These are phyloP conservation scores for Standfussiana lucernea DNA, from an alignment of 2,888 invertebrate species.

Conservation along the genomic window DNA sequence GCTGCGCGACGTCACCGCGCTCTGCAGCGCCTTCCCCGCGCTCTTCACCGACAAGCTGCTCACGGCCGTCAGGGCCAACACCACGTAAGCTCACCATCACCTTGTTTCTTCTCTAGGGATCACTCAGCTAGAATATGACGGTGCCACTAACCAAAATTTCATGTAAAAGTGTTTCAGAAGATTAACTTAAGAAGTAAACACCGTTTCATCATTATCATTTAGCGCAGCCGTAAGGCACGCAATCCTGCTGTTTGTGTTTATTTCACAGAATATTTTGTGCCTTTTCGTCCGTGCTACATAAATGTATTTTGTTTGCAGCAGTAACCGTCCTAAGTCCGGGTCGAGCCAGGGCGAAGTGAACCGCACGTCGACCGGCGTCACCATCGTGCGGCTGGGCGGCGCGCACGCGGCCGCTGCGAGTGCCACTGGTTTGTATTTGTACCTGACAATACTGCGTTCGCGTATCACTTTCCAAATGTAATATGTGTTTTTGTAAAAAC, in stretches of 20 bases:
- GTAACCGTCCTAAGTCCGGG: slow-evolving; percentile 81
- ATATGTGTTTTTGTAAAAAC: not conserved
- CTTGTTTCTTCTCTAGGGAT: not conserved
- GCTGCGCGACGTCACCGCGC: slow-evolving; percentile 94
- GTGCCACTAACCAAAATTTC: not conserved
- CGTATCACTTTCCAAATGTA: not conserved
- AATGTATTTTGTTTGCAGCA: slow-evolving; percentile 47
- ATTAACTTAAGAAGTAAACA: not conserved
- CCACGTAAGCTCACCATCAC: slow-evolving; percentile 77
- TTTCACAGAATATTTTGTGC: not conserved
- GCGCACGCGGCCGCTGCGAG: slow-evolving; percentile 53
- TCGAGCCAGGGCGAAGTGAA: slow-evolving; percentile 91
- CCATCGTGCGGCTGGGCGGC: slow-evolving; percentile 94
- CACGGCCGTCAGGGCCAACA: slow-evolving; percentile 93
- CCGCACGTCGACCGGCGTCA: slow-evolving; percentile 94
- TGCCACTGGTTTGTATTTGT: slow-evolving; percentile 25
- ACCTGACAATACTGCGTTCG: not conserved
- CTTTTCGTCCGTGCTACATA: not conserved
- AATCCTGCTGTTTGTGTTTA: not conserved
- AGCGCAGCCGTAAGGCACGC: not conserved
- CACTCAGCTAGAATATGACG: not conserved
- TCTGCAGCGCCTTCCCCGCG: slow-evolving; percentile 95
- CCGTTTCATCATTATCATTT: not conserved
- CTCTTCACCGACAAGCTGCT: slow-evolving; percentile 95
- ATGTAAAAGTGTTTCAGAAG: not conserved